Conservation (phyloP, 2,888 invertebrate species). For the Drosophila testacea region DNA sequence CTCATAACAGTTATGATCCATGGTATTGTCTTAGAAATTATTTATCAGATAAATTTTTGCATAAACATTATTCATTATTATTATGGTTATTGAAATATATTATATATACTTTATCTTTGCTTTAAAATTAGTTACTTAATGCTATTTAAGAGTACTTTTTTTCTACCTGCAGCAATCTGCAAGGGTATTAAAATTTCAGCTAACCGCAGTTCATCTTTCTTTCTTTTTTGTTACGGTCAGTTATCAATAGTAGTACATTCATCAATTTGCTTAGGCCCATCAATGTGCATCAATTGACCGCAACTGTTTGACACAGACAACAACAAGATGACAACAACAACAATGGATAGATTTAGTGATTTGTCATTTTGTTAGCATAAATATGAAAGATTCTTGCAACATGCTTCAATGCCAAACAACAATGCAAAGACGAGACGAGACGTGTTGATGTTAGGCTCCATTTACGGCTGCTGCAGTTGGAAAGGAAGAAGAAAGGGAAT, state of each 20-base stretch:
- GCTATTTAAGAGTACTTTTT: no score
- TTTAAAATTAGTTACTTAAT: no score
- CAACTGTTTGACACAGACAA: slow-evolving; percentile 16
- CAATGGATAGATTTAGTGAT: slow-evolving; percentile 11
- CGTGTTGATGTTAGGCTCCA: slow-evolving; percentile 19
- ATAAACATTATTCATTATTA: no score
- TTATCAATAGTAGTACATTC: background rate
- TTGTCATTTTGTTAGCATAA: slow-evolving; percentile 25
- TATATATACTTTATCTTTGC: no score
- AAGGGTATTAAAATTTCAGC: no score
- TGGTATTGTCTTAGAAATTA: no score
- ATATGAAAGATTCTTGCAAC: slow-evolving; percentile 23
- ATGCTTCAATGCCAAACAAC: slow-evolving; percentile 8
- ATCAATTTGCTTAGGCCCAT: slow-evolving; percentile 7
- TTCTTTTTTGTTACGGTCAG: background rate
- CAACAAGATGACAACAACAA: background rate
- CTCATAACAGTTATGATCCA: no score
- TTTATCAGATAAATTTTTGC: no score
- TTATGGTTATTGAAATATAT: no score
- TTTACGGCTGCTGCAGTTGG: slow-evolving; percentile 2
- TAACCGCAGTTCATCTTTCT: background rate
- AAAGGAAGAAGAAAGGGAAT: background rate
- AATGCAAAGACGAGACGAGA: slow-evolving; percentile 12
- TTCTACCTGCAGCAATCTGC: no score
- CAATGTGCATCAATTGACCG: slow-evolving; percentile 40